These are phyloP conservation scores for Hypolimnas misippus DNA, from an alignment of 2,888 invertebrate species.

Conservation along the genomic window DNA sequence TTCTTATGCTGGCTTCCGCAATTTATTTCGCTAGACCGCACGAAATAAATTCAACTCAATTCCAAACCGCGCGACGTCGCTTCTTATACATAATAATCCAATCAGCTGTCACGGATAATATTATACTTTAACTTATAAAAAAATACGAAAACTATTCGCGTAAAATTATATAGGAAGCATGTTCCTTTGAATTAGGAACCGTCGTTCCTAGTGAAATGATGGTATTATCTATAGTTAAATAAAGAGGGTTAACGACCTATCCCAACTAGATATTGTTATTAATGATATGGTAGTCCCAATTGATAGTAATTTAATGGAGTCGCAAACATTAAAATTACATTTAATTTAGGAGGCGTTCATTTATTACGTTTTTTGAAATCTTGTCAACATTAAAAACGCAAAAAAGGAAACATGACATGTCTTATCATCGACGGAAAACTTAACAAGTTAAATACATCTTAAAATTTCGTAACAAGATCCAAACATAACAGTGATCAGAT, in stretches of 20 bases:
- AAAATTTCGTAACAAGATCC: neutral
- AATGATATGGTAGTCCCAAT: neutral
- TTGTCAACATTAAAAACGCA: too few species aligned
- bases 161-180: neutral
- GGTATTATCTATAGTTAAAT: neutral
- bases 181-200: neutral
- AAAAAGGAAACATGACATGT: too few species aligned
- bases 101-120: constrained; percentile 21
- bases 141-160: neutral
- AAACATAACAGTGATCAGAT: constrained; percentile 11
- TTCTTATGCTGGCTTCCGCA: constrained; percentile 28
- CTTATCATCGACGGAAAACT: too few species aligned
- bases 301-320: too few species aligned
- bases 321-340: too few species aligned
- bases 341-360: too few species aligned
- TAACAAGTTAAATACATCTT: neutral
- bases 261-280: neutral
- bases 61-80: constrained; percentile 21
- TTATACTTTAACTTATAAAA: neutral
- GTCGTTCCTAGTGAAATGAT: neutral
- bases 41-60: constrained; percentile 15
- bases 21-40: constrained; percentile 17
- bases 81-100: constrained; percentile 25
- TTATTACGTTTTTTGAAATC: too few species aligned
- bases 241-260: neutral